Conservation (phyloP, 2,113 vertebrate genomes). For the Columba janthina region DNA sequence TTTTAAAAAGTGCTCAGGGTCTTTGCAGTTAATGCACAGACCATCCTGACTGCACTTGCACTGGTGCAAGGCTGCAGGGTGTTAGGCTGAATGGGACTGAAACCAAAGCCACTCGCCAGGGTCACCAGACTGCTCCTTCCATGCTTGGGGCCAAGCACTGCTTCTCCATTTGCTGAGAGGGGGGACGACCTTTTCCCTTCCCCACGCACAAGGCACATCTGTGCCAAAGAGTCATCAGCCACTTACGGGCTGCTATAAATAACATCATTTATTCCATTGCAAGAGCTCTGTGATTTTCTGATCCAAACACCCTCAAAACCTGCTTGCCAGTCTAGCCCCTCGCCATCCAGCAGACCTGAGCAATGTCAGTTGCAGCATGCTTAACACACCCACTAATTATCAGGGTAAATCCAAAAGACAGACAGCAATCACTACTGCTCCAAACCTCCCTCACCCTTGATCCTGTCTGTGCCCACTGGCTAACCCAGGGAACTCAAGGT, state of each 20-base stretch:
- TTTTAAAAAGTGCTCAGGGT: neutral
- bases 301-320: neutral
- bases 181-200: neutral
- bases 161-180: neutral
- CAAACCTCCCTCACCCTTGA: neutral
- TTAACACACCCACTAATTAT: neutral
- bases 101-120: neutral
- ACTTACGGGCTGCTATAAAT: neutral
- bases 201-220: neutral
- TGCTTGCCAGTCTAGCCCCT: neutral
- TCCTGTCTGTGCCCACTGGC: fast-evolving
- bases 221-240: neutral
- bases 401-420: neutral
- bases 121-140: neutral
- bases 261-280: neutral
- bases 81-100: neutral
- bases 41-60: neutral
- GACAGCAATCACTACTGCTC: fast-evolving
- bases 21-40: neutral
- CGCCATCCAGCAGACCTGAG: neutral
- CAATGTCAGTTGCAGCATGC: fast-evolving
- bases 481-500: neutral
- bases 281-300: neutral
- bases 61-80: fast-evolving
- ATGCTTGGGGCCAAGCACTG: neutral